These are phyloP conservation scores for Parascotia fuliginaria DNA, from an alignment of 2,888 invertebrate species.

Conservation along the genomic window DNA sequence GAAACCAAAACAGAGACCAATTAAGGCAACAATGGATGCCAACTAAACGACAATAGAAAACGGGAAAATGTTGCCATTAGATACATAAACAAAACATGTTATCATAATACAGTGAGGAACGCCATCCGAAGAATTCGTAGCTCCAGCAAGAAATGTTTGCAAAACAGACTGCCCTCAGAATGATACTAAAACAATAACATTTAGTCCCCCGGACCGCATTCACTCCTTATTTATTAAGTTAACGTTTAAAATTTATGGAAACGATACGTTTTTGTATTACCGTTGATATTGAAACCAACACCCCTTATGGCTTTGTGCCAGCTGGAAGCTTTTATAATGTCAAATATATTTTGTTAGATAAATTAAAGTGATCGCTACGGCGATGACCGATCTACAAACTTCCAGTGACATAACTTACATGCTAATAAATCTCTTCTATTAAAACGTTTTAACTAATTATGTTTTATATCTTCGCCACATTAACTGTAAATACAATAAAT, in stretches of 20 bases:
- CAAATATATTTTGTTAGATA: constrained; percentile 59
- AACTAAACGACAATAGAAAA: constrained; percentile 68
- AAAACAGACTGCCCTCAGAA: constrained; percentile 78
- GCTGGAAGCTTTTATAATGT: constrained; percentile 77
- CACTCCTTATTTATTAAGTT: constrained; percentile 69
- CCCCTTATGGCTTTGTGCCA: constrained; percentile 84
- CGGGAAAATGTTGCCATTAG: constrained; percentile 76
- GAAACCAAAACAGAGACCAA: constrained; percentile 50
- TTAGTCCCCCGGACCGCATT: constrained; percentile 69
- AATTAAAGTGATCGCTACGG: constrained; percentile 37
- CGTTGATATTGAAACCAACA: constrained; percentile 83
- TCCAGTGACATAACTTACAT: constrained; percentile 77
- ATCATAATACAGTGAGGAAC: constrained; percentile 77
- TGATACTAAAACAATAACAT: constrained; percentile 74
- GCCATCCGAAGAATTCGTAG: constrained; percentile 81
- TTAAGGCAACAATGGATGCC: constrained; percentile 44
- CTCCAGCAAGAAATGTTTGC: constrained; percentile 77
- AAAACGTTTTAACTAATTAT: constrained; percentile 19
- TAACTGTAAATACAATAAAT: neutral
- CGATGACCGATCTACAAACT: constrained; percentile 64
- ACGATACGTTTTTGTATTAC: constrained; percentile 82
- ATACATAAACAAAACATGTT: constrained; percentile 83
- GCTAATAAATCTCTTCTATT: constrained; percentile 74
- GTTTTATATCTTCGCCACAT: too few relatives aligned
- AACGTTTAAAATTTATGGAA: constrained; percentile 73